These are phyloP conservation scores for Leptinotarsa peninsularis DNA, from an alignment of 2,888 invertebrate species.

Conservation along the genomic window DNA sequence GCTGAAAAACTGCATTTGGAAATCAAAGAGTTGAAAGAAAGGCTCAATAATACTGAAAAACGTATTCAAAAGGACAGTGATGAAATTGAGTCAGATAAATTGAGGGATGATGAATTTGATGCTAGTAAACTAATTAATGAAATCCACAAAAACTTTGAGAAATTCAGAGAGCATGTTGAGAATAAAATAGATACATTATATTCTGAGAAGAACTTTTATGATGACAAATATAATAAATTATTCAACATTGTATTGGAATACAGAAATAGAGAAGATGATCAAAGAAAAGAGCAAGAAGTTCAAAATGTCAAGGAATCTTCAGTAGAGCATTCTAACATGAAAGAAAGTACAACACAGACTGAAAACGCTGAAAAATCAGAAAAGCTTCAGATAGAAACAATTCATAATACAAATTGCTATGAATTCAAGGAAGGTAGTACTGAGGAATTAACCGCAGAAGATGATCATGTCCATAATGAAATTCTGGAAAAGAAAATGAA, in stretches of 20 bases:
- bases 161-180: slow-evolving; percentile 60
- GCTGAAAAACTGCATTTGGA: slow-evolving; percentile 75
- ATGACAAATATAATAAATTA: slow-evolving; percentile 70
- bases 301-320: slow-evolving; percentile 46
- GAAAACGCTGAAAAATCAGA: slow-evolving; percentile 39
- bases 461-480: slow-evolving; percentile 30
- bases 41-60: slow-evolving; percentile 72
- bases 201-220: slow-evolving; percentile 69
- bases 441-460: slow-evolving; percentile 18
- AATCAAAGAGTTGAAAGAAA: slow-evolving; percentile 74
- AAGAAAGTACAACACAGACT: slow-evolving; percentile 58
- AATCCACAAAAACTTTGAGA: slow-evolving; percentile 62
- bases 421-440: slow-evolving; percentile 36
- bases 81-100: slow-evolving; percentile 42
- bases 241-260: slow-evolving; percentile 61
- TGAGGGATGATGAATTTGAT: slow-evolving; percentile 29
- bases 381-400: slow-evolving; percentile 45
- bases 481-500: slow-evolving; percentile 51
- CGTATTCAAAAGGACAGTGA: slow-evolving; percentile 65
- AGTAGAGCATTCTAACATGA: slow-evolving; percentile 15
- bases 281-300: slow-evolving; percentile 53
- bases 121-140: slow-evolving; percentile 49
- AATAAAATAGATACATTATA: slow-evolving; percentile 64
- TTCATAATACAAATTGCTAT: slow-evolving; percentile 41
- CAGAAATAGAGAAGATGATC: slow-evolving; percentile 45